Conservation (phyloP, 2,113 vertebrate species). For the Otocyon megalotis region DNA sequence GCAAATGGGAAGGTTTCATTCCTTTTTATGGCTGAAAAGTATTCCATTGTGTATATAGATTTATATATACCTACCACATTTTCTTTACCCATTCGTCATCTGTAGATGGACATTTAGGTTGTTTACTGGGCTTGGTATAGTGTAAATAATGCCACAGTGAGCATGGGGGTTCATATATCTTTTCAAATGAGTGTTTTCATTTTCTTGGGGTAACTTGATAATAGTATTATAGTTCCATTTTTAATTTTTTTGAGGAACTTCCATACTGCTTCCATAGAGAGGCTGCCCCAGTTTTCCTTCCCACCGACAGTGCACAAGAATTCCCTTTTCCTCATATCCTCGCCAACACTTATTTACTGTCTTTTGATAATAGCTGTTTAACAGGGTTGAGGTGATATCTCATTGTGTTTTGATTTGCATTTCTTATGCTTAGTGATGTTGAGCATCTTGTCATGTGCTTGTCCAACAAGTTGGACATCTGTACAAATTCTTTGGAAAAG, state of each 20-base stretch:
- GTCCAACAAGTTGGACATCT: background rate
- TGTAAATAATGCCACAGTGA: background rate
- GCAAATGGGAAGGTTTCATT: background rate
- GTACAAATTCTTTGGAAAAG: background rate
- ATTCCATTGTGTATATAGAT: background rate
- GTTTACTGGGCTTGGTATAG: background rate
- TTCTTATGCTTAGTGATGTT: background rate
- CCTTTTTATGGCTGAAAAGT: background rate
- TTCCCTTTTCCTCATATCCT: background rate
- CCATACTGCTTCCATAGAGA: background rate
- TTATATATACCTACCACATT: background rate
- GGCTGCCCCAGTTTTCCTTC: background rate
- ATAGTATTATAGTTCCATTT: background rate
- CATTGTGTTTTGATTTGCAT: background rate
- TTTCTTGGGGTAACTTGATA: background rate
- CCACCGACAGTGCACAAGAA: background rate
- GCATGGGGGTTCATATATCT: background rate
- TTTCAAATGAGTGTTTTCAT: background rate
- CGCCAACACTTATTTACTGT: background rate
- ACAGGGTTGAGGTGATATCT: background rate
- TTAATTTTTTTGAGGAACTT: background rate
- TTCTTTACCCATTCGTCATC: background rate
- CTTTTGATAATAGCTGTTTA: background rate
- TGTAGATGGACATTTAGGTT: background rate
- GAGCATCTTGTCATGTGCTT: background rate